phyloP scores from a whole-genome alignment of 2,797 vertebrate genomes.

The Knipowitschia caucasica region DNA sequence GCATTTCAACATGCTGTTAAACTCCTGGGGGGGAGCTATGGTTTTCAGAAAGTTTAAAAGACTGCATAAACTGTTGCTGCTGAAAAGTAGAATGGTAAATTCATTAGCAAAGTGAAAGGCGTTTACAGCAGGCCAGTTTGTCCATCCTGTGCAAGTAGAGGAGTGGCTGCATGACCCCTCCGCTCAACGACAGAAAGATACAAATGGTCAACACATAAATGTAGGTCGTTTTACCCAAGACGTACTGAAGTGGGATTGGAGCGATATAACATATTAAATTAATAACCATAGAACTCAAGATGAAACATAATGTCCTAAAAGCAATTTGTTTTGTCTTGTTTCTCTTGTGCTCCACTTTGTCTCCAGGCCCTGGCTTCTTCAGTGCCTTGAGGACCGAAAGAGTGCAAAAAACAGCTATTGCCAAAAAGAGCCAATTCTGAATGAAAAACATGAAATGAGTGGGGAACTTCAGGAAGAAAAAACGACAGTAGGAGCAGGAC shows the following conservation, averaged over 20 bases:
- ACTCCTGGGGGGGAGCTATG: too few species aligned
- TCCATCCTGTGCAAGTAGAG: conserved; percentile 19
- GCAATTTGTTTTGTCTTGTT: conserved; percentile 22
- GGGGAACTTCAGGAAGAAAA: rapidly evolving
- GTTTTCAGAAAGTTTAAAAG: too few species aligned
- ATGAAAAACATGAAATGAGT: conserved; percentile 16
- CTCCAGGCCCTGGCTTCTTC: conserved; percentile 22
- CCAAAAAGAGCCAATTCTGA: conserved; percentile 6
- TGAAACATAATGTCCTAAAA: conserved; percentile 17
- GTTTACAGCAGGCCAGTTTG: conserved; percentile 6
- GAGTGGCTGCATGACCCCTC: conserved; percentile 26
- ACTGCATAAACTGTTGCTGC: too few species aligned
- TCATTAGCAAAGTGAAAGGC: neutral
- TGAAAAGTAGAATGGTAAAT: too few species aligned
- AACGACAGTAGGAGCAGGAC: conserved; percentile 5
- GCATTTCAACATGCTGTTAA: too few species aligned
- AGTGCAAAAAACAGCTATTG: conserved; percentile 21
- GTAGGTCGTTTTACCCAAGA: rapidly evolving
- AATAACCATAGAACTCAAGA: conserved; percentile 1
- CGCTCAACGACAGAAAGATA: neutral
- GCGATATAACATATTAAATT: conserved; percentile 1
- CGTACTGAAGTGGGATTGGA: conserved; percentile 21
- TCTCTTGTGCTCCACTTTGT: conserved; percentile 3
- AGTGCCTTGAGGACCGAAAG: conserved; percentile 21
- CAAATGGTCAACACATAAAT: rapidly evolving